Evolutionary conservation across 2,797 vertebrate species (phyloP), one percentile per base, ranked within the genome.

Genomic region (Mormyrops boulengeri): DNA sequence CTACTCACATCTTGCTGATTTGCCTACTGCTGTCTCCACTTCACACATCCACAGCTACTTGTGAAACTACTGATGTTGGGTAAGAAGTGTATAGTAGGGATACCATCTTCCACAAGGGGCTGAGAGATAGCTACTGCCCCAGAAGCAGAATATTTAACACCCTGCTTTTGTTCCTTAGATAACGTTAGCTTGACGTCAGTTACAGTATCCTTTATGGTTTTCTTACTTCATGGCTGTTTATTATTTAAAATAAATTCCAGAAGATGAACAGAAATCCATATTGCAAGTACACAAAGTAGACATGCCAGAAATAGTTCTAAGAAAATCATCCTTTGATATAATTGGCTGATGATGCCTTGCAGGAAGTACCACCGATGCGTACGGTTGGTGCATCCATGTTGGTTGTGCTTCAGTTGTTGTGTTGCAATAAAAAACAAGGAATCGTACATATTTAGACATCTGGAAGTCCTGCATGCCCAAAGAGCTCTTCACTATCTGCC

Each of bases 401-500:
- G 12, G 26, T 19, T 60, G 52, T n/a, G 17, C 53, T 41, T 87
- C 12, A 60, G 14, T 57, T 19, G 85, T 57, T 57, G 12, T 17
- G 26, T 12, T 30, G 5, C 30, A 87, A 60, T 8, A 57, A 11
- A 87, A 87, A 53, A 30, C 34, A 87, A 19, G 11, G 41, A 82
- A 52, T 87, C 73, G 91, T 77, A 22, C 19, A 90, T 91, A 44
- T 89, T 90, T 93, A 92, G 92, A 91, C 93, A 92, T 77, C 92
- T 91, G 52, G 91, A 91, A 93, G 90, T 14, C 91, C 91, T 88
- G 91, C 77, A 66, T 14, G 92, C 91, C 92, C 91, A 50, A 92
- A 3, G 93, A 90, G 93, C 94, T 91, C 91, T 95, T 94, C 93
- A 95, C 94, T 94, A 94, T 95, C 95, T 91, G 94, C 94, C 92